These are phyloP conservation scores for Luperina nickerlii DNA, from an alignment of 2,888 invertebrate species.

Conservation along the genomic window DNA sequence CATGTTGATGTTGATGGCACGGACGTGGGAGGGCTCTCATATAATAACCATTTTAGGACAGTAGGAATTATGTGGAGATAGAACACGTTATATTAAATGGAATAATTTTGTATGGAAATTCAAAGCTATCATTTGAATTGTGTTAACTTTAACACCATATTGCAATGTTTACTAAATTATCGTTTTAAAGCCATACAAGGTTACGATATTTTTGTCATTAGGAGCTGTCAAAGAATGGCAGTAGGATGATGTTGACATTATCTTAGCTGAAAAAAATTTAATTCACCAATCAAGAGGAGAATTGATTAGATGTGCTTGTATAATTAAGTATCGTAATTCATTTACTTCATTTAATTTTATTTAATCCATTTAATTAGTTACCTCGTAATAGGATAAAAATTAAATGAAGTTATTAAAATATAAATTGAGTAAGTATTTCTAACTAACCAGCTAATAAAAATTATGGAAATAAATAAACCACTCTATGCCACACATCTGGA, in stretches of 20 bases:
- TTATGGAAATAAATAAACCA: slow-evolving; percentile 18
- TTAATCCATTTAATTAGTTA: background rate
- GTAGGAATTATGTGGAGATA: slow-evolving; percentile 52
- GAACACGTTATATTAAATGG: background rate
- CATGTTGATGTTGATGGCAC: slow-evolving; percentile 68
- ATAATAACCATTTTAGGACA: slow-evolving; percentile 68
- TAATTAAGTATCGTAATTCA: background rate
- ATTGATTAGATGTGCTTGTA: background rate
- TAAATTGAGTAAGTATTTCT: slow-evolving; percentile 7
- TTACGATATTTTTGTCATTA: background rate
- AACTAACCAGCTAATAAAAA: background rate
- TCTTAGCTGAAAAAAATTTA: background rate
- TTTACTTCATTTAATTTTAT: too few relatives aligned
- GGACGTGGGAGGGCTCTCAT: slow-evolving; percentile 68
- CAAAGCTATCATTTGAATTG: background rate
- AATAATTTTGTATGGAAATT: slow-evolving; percentile 1
- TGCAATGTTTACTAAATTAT: background rate
- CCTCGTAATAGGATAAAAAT: background rate
- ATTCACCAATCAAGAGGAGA: background rate
- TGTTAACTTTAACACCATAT: background rate
- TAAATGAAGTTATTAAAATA: slow-evolving; percentile 5
- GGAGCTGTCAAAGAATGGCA: background rate
- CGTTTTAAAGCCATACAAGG: background rate
- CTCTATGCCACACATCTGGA: slow-evolving; percentile 43
- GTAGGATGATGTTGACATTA: background rate